These are phyloP conservation scores for Thymelicus acteon DNA, from an alignment of 2,888 invertebrate species.

Conservation along the genomic window DNA sequence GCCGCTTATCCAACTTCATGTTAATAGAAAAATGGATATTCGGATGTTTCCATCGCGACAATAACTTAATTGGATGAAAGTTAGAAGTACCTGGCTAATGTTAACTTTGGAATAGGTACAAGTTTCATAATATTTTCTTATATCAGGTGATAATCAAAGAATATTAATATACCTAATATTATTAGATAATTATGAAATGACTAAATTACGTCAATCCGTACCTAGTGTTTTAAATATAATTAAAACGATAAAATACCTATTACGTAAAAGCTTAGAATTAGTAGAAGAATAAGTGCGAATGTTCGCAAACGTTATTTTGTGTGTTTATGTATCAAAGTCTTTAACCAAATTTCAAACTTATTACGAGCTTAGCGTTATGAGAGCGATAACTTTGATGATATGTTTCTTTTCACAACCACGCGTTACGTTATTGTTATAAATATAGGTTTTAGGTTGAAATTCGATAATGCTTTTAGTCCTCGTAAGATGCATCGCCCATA, in stretches of 20 bases:
- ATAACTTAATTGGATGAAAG: no score
- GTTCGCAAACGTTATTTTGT: slow-evolving; percentile 1
- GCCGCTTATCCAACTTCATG: not conserved
- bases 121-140: no score
- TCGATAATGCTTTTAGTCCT: slow-evolving; percentile 23
- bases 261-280: no score
- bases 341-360: slow-evolving; percentile 9
- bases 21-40: not conserved
- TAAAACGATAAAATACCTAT: no score
- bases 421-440: slow-evolving; percentile 14
- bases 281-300: slow-evolving; percentile 1
- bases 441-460: slow-evolving; percentile 23
- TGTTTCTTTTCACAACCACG: slow-evolving; percentile 14
- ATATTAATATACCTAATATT: no score
- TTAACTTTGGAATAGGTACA: no score
- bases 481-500: slow-evolving; percentile 30
- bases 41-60: not conserved
- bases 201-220: no score
- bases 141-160: no score
- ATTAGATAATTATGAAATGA: no score
- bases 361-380: slow-evolving; percentile 21
- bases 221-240: no score
- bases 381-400: slow-evolving; percentile 13
- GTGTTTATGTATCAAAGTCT: not conserved
- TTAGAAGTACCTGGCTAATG: no score